These are phyloP conservation scores for human (Homo sapiens) DNA, from an alignment of 2,113 vertebrate genomes.

Conservation along the genomic window GRCh38 chr13:43756501-43757000, in stretches of 20 bases:
- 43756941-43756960: not conserved
- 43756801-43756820: not conserved
- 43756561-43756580: not conserved
- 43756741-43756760: not conserved
- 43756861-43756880: not conserved
- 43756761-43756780: not conserved
- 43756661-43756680: not conserved
- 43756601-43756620: not conserved
- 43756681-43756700: not conserved
- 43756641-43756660: not conserved
- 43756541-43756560: not conserved
- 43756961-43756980: too few species aligned
- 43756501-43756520: accelerated
- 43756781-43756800: not conserved
- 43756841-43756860: not conserved
- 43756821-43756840: not conserved
- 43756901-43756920: too few species aligned
- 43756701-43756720: not conserved
- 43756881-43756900: not conserved
- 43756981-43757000: not conserved
- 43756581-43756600: not conserved
- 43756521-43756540: too few species aligned
- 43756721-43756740: not conserved
- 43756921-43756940: not conserved
- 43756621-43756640: not conserved